A percentile compares a stretch with the other conserved stretches of the same genome.
Conservation (phyloP, 2,113 vertebrate genomes). For the Steatornis caripensis region DNA sequence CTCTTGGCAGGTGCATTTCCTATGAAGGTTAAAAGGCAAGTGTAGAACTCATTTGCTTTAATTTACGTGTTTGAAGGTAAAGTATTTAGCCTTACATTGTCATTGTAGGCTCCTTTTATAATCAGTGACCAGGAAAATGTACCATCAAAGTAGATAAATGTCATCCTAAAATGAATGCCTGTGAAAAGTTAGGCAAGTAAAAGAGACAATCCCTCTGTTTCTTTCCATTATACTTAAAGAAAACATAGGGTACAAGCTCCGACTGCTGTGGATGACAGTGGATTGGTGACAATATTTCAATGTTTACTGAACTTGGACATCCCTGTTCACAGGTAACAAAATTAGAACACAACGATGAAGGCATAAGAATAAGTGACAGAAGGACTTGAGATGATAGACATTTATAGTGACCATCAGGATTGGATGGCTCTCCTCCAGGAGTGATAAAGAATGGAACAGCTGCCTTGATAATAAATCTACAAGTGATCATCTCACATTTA, state of each 20-base stretch:
- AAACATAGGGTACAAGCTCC: background rate
- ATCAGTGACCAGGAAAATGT: background rate
- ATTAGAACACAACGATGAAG: background rate
- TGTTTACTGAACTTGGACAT: background rate
- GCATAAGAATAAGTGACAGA: background rate
- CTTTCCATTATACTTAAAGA: background rate
- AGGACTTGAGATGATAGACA: background rate
- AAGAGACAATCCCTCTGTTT: background rate
- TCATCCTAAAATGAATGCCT: background rate
- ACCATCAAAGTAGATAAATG: background rate
- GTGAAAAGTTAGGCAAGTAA: background rate
- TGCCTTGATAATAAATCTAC: slow-evolving; percentile 6
- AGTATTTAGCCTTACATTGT: background rate
- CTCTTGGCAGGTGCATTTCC: background rate
- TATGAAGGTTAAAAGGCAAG: background rate
- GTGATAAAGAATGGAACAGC: background rate
- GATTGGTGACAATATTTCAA: background rate
- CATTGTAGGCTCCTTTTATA: background rate
- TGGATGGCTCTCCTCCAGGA: background rate
- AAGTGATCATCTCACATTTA: slow-evolving; percentile 7
- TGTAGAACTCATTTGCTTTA: background rate
- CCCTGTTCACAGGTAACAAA: background rate
- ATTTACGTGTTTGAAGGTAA: background rate
- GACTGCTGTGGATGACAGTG: background rate
- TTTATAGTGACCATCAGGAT: background rate